Percentiles rank a stretch among this genome's conserved stretches.
These are phyloP conservation scores for Hypercompe scribonia DNA, from an alignment of 2,888 invertebrate genomes.

Conservation along the genomic window DNA sequence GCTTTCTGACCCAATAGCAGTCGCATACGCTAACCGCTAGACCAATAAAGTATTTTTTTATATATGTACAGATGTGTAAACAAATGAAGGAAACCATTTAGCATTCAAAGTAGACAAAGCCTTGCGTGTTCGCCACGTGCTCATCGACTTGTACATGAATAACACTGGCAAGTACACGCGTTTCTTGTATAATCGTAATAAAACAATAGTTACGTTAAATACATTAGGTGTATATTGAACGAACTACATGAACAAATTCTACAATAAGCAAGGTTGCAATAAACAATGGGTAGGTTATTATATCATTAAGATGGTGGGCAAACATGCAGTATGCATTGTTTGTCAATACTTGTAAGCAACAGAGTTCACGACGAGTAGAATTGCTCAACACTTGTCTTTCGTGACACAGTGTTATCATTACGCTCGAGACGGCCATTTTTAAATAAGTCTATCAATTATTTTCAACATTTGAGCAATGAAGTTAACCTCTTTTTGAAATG, in stretches of 20 bases:
- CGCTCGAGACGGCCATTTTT: too few relatives aligned
- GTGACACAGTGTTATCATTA: background rate
- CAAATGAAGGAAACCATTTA: background rate
- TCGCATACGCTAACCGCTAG: too few relatives aligned
- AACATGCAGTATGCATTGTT: background rate
- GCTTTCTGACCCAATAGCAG: too few relatives aligned
- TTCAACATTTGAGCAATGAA: background rate
- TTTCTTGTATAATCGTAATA: constrained; percentile 5
- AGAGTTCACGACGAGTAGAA: too few relatives aligned
- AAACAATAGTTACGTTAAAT: background rate
- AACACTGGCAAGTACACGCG: constrained; percentile 4
- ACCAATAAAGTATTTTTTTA: background rate
- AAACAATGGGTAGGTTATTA: background rate
- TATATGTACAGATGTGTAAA: background rate
- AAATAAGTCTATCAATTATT: too few relatives aligned
- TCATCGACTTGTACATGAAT: background rate
- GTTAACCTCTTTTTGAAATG: constrained; percentile 13
- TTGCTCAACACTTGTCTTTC: too few relatives aligned
- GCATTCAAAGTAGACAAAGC: background rate
- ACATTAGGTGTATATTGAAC: background rate
- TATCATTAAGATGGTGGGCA: background rate
- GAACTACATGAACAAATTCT: background rate
- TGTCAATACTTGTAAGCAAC: background rate
- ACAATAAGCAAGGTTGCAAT: background rate
- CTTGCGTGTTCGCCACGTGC: background rate